Evolutionary conservation across 2,888 invertebrate genomes (phyloP).

Genomic region (Lycia hirtaria): DNA sequence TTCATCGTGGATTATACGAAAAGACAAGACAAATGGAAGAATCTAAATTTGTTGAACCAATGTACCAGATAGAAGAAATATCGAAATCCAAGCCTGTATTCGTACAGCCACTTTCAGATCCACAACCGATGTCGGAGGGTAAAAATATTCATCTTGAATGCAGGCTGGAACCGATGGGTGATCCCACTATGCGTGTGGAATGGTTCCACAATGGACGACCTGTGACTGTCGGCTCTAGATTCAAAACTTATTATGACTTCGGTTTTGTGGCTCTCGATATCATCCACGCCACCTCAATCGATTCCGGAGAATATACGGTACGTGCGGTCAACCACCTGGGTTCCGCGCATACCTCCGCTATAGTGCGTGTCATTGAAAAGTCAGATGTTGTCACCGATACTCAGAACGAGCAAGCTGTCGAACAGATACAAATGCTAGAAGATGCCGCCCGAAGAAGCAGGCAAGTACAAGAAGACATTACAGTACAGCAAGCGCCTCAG

Average conservation of each 20-base stretch:
- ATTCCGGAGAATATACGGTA: conserved; percentile 97
- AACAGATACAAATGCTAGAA: conserved; percentile 96
- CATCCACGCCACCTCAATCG: conserved; percentile 95
- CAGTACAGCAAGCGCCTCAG: conserved; percentile 93
- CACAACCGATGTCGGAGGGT: conserved; percentile 93
- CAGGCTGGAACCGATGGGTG: conserved; percentile 96
- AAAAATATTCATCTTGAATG: conserved; percentile 96
- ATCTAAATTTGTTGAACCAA: conserved; percentile 93
- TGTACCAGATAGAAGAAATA: conserved; percentile 95
- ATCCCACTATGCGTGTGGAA: conserved; percentile 97
- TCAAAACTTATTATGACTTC: conserved; percentile 98
- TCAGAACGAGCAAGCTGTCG: conserved; percentile 96
- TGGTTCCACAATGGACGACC: conserved; percentile 98
- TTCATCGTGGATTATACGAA: conserved; percentile 94
- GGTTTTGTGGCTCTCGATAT: conserved; percentile 99
- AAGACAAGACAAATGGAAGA: conserved; percentile 95
- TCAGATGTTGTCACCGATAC: conserved; percentile 94
- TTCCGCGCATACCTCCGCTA: conserved; percentile 95
- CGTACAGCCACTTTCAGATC: conserved; percentile 94
- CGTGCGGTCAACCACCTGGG: conserved; percentile 97
- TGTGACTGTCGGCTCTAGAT: conserved; percentile 95
- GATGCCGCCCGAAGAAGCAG: conserved; percentile 90
- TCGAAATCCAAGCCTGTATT: conserved; percentile 98
- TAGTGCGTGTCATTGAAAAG: conserved; percentile 93
- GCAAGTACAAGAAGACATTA: conserved; percentile 92